Evolutionary conservation across 2,888 invertebrate genomes (phyloP), one percentile per base, ranked within the genome.

Genomic region (Junonia oenone): DNA sequence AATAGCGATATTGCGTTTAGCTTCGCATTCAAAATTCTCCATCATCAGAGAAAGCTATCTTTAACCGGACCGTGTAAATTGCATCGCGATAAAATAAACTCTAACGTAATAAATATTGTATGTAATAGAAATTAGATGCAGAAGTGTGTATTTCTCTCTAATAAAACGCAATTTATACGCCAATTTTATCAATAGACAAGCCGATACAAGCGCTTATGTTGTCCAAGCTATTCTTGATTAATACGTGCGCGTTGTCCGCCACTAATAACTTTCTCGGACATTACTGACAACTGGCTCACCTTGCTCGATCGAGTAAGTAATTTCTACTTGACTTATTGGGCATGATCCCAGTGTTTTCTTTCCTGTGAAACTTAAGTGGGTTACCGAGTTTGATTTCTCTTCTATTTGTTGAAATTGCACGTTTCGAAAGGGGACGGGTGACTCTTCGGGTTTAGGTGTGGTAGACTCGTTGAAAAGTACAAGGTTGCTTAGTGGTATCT

Each of bases 341-440:
- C 59, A 64, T 64, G 67, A 70, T 79, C 78, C 80, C 77, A 70
- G 70, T 72, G 70, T 72, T 82, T 89, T 88, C 84, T 87, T 87
- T 85, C 87, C 85, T 78, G 80, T 68, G 71, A 80, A 78, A 75
- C 67, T 71, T 72, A 83, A 75, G 81, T 88, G 76, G 84, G 87
- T 75, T 80, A 81, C 72, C 67, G 69, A 84, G 83, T 76, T 75
- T 66, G 73, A 78, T 87, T 86, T 88, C 82, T 78, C 76, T 73
- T 73, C 71, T 72, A 74, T 74, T 77, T 73, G 69, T 75, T 76
- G 68, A 82, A 82, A 82, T 79, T 81, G 72, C 72, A 71, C 62
- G 64, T 65, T 73, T 66, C 63, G 61, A 72, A 75, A 75, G 75
- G 14, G 9, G 48, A 53, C 11, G 22, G 40, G 45, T 50, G 47